A percentile compares a stretch with the other conserved stretches of the same genome.
Evolutionary conservation across 2,113 vertebrate species (phyloP).

Genomic region (Nanorana parkeri): DNA sequence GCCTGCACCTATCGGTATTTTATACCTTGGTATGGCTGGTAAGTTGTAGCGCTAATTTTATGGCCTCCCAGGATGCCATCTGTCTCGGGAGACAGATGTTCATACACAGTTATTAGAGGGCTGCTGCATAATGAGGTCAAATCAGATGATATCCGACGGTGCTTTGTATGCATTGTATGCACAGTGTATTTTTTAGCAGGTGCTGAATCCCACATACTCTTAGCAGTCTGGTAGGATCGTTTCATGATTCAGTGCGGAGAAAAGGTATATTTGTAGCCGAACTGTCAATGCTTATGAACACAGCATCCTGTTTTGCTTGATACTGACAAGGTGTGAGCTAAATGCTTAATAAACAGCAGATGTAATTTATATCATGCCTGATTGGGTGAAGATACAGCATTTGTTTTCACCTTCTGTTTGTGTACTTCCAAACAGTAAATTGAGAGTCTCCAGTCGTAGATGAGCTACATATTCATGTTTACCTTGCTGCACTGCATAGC

Average conservation of each 20-base stretch:
- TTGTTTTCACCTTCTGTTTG: too few species aligned
- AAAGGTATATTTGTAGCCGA: constrained; percentile 18
- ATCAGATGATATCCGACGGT: constrained; percentile 10
- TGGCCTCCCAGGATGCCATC: constrained; percentile 44
- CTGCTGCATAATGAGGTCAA: constrained; percentile 53
- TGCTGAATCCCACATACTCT: constrained; percentile 19
- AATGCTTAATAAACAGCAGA: background rate
- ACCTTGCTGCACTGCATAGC: too few species aligned
- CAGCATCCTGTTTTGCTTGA: background rate
- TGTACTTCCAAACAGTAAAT: too few species aligned
- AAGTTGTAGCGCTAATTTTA: constrained; percentile 39
- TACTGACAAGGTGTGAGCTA: background rate
- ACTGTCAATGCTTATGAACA: constrained; percentile 20
- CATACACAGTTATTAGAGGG: constrained; percentile 33
- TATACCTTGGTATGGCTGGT: constrained; percentile 38
- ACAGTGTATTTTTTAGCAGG: constrained; percentile 8
- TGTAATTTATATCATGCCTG: too few species aligned
- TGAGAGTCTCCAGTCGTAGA: too few species aligned
- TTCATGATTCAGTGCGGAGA: constrained; percentile 26
- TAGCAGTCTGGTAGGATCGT: background rate
- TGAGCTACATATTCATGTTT: too few species aligned
- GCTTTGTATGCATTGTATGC: constrained; percentile 45
- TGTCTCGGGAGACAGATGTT: constrained; percentile 50
- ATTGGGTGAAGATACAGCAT: too few species aligned
- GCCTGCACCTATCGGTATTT: constrained; percentile 40